Conservation (phyloP, 2,797 vertebrate species). For the Eulemur rubriventer region DNA sequence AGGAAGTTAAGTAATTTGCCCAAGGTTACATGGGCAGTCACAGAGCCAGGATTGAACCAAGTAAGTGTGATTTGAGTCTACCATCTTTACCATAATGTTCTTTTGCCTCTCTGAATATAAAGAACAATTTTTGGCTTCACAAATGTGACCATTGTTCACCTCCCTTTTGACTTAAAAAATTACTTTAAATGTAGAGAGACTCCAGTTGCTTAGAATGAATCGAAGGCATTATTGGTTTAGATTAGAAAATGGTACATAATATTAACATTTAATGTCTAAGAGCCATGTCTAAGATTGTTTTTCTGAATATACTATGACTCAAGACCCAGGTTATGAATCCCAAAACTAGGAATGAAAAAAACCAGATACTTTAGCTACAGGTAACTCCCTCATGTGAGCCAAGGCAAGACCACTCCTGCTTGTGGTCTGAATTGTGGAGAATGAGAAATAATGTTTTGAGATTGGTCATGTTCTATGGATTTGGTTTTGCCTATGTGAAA, state of each 20-base stretch:
- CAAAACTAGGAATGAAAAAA: conserved; percentile 9
- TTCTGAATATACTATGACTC: not conserved
- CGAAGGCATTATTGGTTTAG: not conserved
- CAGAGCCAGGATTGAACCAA: not conserved
- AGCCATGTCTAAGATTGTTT: not conserved
- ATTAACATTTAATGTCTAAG: conserved; percentile 5
- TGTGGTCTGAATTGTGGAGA: not conserved
- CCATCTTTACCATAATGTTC: not conserved
- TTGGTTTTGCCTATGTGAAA: not conserved
- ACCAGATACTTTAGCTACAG: not conserved
- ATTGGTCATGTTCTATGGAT: not conserved
- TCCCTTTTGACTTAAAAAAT: not conserved
- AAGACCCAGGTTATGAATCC: not conserved
- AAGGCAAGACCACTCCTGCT: not conserved
- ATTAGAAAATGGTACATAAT: not conserved
- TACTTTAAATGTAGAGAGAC: conserved; percentile 7
- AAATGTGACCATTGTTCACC: not conserved
- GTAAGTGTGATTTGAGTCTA: not conserved
- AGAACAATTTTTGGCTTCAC: not conserved
- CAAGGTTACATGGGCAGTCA: not conserved
- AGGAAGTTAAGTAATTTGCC: not conserved
- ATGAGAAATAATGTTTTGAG: conserved; percentile 3
- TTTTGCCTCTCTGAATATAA: not conserved
- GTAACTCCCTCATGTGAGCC: not conserved
- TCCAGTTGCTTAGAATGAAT: not conserved